phyloP scores from a whole-genome alignment of 2,888 invertebrate species.

The Drosophila demipolita region DNA sequence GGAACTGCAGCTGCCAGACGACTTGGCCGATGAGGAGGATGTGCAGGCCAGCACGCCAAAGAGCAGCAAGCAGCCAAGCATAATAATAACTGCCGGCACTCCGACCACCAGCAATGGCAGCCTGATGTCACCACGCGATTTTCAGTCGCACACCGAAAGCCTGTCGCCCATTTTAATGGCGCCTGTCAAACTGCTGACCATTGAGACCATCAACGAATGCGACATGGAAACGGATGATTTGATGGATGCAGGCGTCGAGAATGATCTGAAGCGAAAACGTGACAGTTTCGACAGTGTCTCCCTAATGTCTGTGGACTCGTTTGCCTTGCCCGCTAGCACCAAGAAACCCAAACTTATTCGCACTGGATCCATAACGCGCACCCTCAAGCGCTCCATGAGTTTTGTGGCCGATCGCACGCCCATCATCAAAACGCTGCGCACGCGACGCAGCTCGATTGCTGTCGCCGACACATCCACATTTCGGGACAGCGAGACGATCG shows the following conservation, averaged over 20 bases:
- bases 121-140: conserved; percentile 48
- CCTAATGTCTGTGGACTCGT: conserved; percentile 83
- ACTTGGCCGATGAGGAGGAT: conserved; percentile 54
- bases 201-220: conserved; percentile 66
- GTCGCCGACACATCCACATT: conserved; percentile 58
- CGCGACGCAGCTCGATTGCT: conserved; percentile 80
- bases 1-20: conserved; percentile 63
- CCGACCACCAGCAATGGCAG: conserved; percentile 38
- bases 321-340: conserved; percentile 80
- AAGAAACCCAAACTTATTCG: conserved; percentile 85
- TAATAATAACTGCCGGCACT: conserved; percentile 35
- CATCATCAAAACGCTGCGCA: conserved; percentile 74
- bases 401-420: conserved; percentile 84
- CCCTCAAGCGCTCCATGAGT: conserved; percentile 84
- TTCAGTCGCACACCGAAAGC: conserved; percentile 69
- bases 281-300: conserved; percentile 84
- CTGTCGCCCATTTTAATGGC: conserved; percentile 83
- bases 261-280: conserved; percentile 83
- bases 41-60: conserved; percentile 69
- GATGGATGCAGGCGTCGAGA: conserved; percentile 79
- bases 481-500: conserved; percentile 50
- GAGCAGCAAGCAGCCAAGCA: conserved; percentile 28
- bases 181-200: conserved; percentile 44
- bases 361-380: conserved; percentile 84
- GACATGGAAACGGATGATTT: conserved; percentile 67